These are phyloP conservation scores for Oncorhynchus masou DNA, from an alignment of 2,113 vertebrate species.

Conservation along the genomic window DNA sequence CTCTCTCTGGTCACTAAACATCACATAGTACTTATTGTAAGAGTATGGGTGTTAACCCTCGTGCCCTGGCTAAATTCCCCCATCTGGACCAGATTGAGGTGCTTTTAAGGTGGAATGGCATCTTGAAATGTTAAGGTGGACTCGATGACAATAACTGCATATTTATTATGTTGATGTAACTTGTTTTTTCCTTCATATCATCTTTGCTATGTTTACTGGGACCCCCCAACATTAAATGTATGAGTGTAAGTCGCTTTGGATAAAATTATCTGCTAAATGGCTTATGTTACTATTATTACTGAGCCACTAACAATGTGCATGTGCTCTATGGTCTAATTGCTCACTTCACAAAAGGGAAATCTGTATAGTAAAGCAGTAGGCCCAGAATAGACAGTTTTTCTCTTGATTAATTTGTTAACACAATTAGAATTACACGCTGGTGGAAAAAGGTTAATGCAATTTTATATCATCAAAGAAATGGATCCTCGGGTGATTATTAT, in stretches of 20 bases:
- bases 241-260: no score
- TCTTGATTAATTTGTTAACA: not conserved
- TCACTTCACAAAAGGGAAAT: not conserved
- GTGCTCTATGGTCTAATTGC: not conserved
- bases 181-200: not conserved
- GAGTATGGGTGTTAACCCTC: no score
- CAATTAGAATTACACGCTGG: not conserved
- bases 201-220: not conserved
- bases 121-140: conserved; percentile 18
- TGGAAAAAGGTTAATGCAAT: not conserved
- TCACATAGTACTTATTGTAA: no score
- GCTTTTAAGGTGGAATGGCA: not conserved
- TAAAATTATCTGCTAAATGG: no score
- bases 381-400: not conserved
- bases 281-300: no score
- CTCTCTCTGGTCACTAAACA: no score
- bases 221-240: no score
- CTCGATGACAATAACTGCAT: conserved; percentile 18
- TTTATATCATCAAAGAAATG: not conserved
- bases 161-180: not conserved
- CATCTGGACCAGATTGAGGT: not conserved
- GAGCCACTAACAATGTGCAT: not conserved
- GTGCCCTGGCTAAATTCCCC: no score
- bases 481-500: no score
- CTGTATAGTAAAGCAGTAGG: not conserved